A percentile compares a stretch with the other conserved stretches of the same genome.
These are phyloP conservation scores for Sebastes diploproa DNA, from an alignment of 2,797 vertebrate species.

Conservation along the genomic window DNA sequence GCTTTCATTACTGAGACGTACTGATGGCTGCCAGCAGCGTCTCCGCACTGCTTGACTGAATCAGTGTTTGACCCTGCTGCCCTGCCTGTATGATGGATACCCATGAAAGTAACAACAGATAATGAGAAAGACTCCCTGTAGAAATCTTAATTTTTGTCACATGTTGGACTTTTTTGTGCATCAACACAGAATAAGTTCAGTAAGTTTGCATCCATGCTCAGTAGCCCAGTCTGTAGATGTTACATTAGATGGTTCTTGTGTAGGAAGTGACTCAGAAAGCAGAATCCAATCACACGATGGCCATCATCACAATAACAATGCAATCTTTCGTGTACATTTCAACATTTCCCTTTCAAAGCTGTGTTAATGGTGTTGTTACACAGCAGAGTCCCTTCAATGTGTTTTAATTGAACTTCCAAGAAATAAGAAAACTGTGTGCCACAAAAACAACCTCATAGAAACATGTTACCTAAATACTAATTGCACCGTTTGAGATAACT, in stretches of 20 bases:
- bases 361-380: slow-evolving; percentile 1
- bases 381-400: background rate
- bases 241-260: background rate
- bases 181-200: background rate
- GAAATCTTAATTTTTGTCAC: background rate
- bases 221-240: background rate
- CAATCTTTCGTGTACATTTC: background rate
- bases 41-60: slow-evolving; percentile 40
- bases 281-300: background rate
- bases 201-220: background rate
- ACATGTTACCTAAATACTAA: no score
- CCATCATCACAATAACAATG: background rate
- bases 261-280: background rate
- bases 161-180: background rate
- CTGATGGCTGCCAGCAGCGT: slow-evolving; percentile 51
- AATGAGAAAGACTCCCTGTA: background rate
- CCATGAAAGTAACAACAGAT: background rate
- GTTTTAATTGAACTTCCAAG: background rate
- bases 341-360: slow-evolving; percentile 5
- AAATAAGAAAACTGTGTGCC: background rate
- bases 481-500: no score
- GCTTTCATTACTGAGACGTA: slow-evolving; percentile 56
- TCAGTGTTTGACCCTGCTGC: slow-evolving; percentile 18
- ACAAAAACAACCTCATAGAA: background rate
- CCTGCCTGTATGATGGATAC: slow-evolving; percentile 30